phyloP scores from a whole-genome alignment of 2,113 vertebrate genomes.

The Phyllostomus hastatus region DNA sequence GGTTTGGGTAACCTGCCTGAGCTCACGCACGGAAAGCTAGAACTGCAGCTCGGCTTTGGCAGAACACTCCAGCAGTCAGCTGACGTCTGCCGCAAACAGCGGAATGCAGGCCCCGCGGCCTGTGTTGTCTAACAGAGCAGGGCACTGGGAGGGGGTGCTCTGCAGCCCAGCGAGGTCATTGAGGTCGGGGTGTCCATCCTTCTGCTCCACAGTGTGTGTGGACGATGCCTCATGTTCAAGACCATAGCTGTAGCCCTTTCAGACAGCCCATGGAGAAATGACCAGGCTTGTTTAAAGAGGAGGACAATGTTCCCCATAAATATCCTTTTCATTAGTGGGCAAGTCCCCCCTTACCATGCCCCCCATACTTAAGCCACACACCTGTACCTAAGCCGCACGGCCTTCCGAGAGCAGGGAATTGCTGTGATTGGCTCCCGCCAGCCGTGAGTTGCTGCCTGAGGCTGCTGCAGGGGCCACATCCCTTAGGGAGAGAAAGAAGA shows the following conservation, averaged over 20 bases:
- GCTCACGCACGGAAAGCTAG: not conserved
- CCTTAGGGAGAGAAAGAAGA: not conserved
- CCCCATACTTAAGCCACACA: not conserved
- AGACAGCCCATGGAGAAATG: not conserved
- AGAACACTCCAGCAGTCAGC: not conserved
- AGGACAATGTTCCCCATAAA: not conserved
- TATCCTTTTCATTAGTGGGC: not conserved
- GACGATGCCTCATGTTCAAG: not conserved
- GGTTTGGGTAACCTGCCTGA: not conserved
- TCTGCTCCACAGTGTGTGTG: not conserved
- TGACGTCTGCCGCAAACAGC: not conserved
- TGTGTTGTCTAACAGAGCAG: not conserved
- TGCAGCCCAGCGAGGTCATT: not conserved
- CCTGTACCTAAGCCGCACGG: not conserved
- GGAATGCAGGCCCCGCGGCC: not conserved
- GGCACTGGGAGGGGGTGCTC: not conserved
- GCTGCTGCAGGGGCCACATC: not conserved
- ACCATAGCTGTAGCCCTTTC: not conserved
- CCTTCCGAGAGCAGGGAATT: not conserved
- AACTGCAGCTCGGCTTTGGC: not conserved
- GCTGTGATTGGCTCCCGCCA: not conserved
- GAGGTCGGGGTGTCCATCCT: not conserved
- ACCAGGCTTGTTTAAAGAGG: not conserved
- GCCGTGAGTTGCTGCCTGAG: not conserved
- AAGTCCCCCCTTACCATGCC: not conserved